Percentiles rank a stretch among this genome's conserved stretches.
Evolutionary conservation across 2,113 vertebrate genomes (phyloP).

Genomic region (Notarius quadriscutis): DNA sequence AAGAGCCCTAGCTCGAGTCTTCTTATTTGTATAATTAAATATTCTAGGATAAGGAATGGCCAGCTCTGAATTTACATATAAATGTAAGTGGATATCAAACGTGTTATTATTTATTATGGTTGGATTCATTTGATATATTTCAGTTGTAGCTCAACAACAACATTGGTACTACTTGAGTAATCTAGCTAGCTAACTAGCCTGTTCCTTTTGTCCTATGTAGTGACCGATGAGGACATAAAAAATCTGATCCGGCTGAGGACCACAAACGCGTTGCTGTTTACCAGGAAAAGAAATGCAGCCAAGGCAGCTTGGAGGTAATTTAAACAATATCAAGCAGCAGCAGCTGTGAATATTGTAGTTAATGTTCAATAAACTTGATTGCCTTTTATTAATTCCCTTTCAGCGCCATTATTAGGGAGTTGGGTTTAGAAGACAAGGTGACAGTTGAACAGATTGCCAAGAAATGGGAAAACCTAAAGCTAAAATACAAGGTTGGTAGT

Average conservation of each 20-base stretch:
- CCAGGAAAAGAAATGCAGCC: slow-evolving; percentile 73
- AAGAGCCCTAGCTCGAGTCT: slow-evolving; percentile 52
- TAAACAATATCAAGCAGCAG: background rate
- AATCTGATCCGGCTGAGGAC: slow-evolving; percentile 73
- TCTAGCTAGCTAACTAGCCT: slow-evolving; percentile 25
- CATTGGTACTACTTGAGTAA: background rate
- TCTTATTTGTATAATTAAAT: slow-evolving; percentile 42
- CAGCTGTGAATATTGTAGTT: background rate
- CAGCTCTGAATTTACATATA: slow-evolving; percentile 52
- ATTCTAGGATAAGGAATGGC: slow-evolving; percentile 33
- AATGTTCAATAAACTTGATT: background rate
- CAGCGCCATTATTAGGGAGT: slow-evolving; percentile 74
- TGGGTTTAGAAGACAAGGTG: slow-evolving; percentile 71
- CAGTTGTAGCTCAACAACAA: background rate
- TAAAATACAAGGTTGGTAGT: slow-evolving; percentile 71
- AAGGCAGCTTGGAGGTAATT: slow-evolving; percentile 74
- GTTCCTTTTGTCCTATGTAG: slow-evolving; percentile 55
- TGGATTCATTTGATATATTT: background rate
- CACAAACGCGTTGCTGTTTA: slow-evolving; percentile 70
- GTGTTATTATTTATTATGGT: background rate
- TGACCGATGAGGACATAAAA: slow-evolving; percentile 74
- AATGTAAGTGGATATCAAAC: slow-evolving; percentile 44
- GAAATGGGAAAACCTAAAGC: slow-evolving; percentile 79
- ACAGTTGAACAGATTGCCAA: slow-evolving; percentile 75
- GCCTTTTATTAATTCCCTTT: background rate